A percentile compares a stretch with the other conserved stretches of the same genome.
phyloP scores from a whole-genome alignment of 2,797 vertebrate species.

The Echeneis naucrates region DNA sequence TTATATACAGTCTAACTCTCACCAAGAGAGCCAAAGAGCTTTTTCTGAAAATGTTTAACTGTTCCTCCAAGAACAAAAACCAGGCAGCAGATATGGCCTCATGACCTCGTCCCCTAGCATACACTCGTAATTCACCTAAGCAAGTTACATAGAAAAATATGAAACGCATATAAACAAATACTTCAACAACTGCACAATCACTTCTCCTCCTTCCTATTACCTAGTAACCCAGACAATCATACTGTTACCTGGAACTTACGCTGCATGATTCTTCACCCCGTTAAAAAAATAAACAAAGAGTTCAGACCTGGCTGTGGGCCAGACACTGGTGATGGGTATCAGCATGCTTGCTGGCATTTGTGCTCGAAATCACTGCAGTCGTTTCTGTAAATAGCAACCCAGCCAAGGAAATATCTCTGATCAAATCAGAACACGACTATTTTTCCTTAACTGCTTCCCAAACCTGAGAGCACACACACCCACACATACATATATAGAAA shows the following conservation, averaged over 20 bases:
- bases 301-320: slow-evolving; percentile 61
- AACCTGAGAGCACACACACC: slow-evolving; percentile 45
- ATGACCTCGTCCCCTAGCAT: background rate
- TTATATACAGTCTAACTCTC: background rate
- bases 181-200: slow-evolving; percentile 9
- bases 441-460: slow-evolving; percentile 78
- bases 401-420: slow-evolving; percentile 77
- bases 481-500: slow-evolving; percentile 29
- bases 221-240: slow-evolving; percentile 22
- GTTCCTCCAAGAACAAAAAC: background rate
- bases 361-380: slow-evolving; percentile 75
- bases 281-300: slow-evolving; percentile 7
- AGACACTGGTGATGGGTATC: slow-evolving; percentile 78
- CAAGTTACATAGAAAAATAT: background rate
- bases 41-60: background rate
- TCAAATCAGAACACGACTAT: slow-evolving; percentile 75
- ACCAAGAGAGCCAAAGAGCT: background rate
- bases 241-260: slow-evolving; percentile 48
- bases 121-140: background rate
- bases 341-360: slow-evolving; percentile 69
- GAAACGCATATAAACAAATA: slow-evolving; percentile 5
- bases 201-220: background rate
- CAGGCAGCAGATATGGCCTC: background rate
- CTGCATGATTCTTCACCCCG: slow-evolving; percentile 43
- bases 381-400: slow-evolving; percentile 83